Evolutionary conservation across 2,888 invertebrate genomes (phyloP).

Genomic region (Masnerella sp.): DNA sequence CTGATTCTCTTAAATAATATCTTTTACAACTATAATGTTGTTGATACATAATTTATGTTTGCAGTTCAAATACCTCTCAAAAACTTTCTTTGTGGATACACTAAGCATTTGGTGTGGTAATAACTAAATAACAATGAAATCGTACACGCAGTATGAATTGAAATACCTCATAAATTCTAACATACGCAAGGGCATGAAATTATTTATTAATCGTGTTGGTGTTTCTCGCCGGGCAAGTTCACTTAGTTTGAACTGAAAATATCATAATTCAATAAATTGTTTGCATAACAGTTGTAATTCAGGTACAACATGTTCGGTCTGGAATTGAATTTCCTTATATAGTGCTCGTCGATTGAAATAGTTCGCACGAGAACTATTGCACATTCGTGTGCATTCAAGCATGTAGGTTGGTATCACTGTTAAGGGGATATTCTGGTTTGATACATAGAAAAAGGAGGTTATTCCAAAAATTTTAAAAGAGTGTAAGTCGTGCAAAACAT

Average conservation of each 20-base stretch:
- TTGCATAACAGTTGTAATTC: constrained; percentile 28
- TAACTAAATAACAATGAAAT: not conserved
- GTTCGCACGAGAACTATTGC: constrained; percentile 29
- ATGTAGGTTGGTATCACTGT: constrained; percentile 16
- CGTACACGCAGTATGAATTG: not conserved
- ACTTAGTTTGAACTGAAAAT: constrained; percentile 13
- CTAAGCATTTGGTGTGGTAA: not conserved
- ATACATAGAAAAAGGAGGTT: no score
- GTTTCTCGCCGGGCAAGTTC: not conserved
- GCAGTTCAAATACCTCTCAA: not conserved
- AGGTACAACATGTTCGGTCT: constrained; percentile 14
- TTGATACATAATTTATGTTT: no score
- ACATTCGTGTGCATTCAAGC: constrained; percentile 25
- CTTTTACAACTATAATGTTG: no score
- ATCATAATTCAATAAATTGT: constrained; percentile 35
- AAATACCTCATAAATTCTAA: not conserved
- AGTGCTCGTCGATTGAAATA: constrained; percentile 25
- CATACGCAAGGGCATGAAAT: not conserved
- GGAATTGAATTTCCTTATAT: constrained; percentile 22
- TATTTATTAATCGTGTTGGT: not conserved
- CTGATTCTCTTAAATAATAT: no score
- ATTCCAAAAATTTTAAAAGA: no score
- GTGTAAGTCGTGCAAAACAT: no score
- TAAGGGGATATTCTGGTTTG: not conserved
- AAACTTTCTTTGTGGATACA: not conserved